Evolutionary conservation across 1,140 invertebrate genomes (phyloP), one percentile per base, ranked within the genome.

Genomic region (Neodiprion lecontei): DNA sequence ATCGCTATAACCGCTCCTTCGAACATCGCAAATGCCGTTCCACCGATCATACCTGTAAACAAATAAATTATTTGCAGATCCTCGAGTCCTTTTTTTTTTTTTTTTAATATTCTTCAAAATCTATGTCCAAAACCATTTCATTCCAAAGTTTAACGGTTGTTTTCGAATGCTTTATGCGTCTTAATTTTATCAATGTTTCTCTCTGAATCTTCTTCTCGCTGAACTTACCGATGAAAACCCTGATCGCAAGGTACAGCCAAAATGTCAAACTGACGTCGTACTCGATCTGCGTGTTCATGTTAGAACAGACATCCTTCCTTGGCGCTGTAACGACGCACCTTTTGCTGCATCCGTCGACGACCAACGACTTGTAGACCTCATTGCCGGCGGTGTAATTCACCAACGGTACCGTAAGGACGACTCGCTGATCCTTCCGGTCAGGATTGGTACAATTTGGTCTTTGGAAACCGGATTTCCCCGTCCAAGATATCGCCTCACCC

Each of bases 1-100:
- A 95, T 93, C 3, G 94, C 93, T 65, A 96, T 93, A 1, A 95
- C 93, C 14, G 95, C 95, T 10, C 95, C 94, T 87, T 96, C 95
- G 80, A 96, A 95, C 92, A 96, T 94, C 7, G 94, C 93, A 79
- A 94, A 94, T 1, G 93, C 91, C 7, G 94, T 95, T 0, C 94
- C 94, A 72, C 93, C 90, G 69, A 93, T 91, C 50, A 93, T 92
- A 23, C 85, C 86, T 87, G 74, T 14, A 76, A 77, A 40, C 70
- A 74, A 17, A 75, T n/a, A 75, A 69, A 17, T 17, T 7, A 14
- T 69, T 21, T 9, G 0, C 4, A 5, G 28, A 21, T n/a, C 14
- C 12, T 12, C 12, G 14, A 40, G 28, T 40, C 12, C 1, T 21
- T 28, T 69, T 40, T 21, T 14, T 14, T 69, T 69, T 69, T 1